Base-by-base conservation (phyloP, 2,113 vertebrate species). In the Ia io region DNA sequence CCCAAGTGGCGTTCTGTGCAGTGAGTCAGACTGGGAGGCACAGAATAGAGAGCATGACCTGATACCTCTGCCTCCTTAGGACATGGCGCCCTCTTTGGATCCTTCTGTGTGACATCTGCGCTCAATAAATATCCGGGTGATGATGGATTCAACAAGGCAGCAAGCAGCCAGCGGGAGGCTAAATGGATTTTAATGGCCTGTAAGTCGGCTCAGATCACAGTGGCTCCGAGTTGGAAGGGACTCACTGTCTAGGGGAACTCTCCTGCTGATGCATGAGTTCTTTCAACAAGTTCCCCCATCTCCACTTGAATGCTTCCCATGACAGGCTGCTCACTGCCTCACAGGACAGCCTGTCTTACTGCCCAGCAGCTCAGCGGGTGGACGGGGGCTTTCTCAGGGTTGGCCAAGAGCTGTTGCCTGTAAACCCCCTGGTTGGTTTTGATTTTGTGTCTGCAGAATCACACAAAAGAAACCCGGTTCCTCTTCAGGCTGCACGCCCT, bases 21-120 rank as follows among this genome's bases (percentile, higher is more conserved):
- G 51, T 25, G 40, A 71, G 35, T 83, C 69, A n/a, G 32, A 23
- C 13, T 6, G 0, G 59, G 25, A 85, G 51, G 35, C 47, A 65
- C n/a, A 67, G 61, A 23, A 22, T 30, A 6, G 23, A n/a, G 84
- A 77, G 56, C 76, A 49, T 1, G 28, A 37, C 53, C n/a, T 40
- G 90, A 73, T 73, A 91, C 40, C 93, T 82, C 35, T 82, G 63
- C 37, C 56, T 90, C 22, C 18, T 95, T 28, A 42, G 59, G 67
- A 56, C 28, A 5, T 11, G 59, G 13, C 44, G 32, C 40, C 71
- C 25, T 56, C 84, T 85, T 61, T 69, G 78, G 47, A 56, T 49
- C 49, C 63, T 40, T 40, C 56, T 0, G 0, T 0, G 10, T n/a
- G 69, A 79, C 42, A 20, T 37, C 59, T 47, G 42, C 49, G 56